Conservation (phyloP, 2,888 invertebrate genomes). For the Agriotes lineatus region DNA sequence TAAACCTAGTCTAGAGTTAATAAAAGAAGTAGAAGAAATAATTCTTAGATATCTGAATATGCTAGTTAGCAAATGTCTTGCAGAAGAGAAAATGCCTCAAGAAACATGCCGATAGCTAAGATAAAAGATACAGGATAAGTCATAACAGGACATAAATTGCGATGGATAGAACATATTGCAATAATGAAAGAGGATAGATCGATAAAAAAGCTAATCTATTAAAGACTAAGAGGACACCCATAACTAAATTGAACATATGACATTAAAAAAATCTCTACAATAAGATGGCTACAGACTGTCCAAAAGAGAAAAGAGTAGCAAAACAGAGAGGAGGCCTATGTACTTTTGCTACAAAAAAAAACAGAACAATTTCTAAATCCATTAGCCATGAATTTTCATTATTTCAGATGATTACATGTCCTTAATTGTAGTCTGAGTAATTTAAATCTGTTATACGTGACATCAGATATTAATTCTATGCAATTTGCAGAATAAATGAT, state of each 20-base stretch:
- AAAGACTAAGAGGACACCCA: background rate
- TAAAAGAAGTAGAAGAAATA: background rate
- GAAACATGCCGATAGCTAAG: background rate
- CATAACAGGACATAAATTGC: background rate
- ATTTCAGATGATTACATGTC: too few species aligned
- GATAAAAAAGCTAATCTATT: background rate
- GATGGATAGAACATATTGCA: background rate
- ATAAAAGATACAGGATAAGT: background rate
- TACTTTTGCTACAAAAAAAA: too few species aligned
- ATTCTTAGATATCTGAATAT: background rate
- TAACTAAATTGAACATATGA: background rate
- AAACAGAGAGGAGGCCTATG: background rate
- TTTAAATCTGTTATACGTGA: too few species aligned
- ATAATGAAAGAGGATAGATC: background rate
- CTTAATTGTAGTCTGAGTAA: too few species aligned
- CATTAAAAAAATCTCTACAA: too few species aligned
- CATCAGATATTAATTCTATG: too few species aligned
- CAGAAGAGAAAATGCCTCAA: background rate
- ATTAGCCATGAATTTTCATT: too few species aligned
- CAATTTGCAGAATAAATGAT: too few species aligned
- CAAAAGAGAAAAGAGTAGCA: too few species aligned
- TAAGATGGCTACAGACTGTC: background rate
- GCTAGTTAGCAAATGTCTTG: background rate
- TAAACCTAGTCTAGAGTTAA: background rate
- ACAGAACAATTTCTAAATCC: too few species aligned